These are phyloP conservation scores for Gobius niger DNA, from an alignment of 2,113 vertebrate species.

Conservation along the genomic window DNA sequence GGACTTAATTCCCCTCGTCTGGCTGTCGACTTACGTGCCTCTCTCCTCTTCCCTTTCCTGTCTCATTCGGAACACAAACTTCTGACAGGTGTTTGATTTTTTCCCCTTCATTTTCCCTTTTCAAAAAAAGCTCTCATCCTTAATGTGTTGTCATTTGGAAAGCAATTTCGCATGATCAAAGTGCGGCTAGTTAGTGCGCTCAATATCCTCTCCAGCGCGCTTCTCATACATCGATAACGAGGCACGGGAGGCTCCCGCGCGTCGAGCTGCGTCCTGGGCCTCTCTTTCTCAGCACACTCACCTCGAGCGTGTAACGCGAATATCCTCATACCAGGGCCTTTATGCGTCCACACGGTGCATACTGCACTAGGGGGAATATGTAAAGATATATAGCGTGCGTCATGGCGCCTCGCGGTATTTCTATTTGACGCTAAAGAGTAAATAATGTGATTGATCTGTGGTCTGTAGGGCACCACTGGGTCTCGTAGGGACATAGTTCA, in stretches of 20 bases:
- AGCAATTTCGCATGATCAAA: conserved; percentile 68
- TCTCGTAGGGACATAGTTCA: conserved; percentile 48
- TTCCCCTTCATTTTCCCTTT: conserved; percentile 10
- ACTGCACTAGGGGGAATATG: neutral
- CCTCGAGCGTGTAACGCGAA: conserved; percentile 14
- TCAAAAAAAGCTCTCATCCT: conserved; percentile 60
- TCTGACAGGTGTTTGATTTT: conserved; percentile 61
- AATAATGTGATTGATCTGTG: conserved; percentile 72
- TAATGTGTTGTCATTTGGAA: conserved; percentile 69
- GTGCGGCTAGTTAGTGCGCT: conserved; percentile 72
- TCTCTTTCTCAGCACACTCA: conserved; percentile 3
- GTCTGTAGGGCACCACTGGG: conserved; percentile 40
- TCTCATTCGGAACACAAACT: conserved; percentile 49
- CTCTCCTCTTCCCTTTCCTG: conserved; percentile 41
- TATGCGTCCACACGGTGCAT: conserved; percentile 13
- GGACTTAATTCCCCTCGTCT: neutral
- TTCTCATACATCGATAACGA: conserved; percentile 66
- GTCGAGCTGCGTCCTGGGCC: conserved; percentile 53
- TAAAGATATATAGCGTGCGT: neutral
- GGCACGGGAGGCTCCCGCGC: conserved; percentile 48
- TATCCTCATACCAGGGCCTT: neutral
- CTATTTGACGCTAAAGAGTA: conserved; percentile 58
- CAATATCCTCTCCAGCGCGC: conserved; percentile 65
- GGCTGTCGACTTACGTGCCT: conserved; percentile 28
- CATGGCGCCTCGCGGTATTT: conserved; percentile 13